phyloP scores from a whole-genome alignment of 2,888 invertebrate genomes.

The Caenorhabditis sulstoni region DNA sequence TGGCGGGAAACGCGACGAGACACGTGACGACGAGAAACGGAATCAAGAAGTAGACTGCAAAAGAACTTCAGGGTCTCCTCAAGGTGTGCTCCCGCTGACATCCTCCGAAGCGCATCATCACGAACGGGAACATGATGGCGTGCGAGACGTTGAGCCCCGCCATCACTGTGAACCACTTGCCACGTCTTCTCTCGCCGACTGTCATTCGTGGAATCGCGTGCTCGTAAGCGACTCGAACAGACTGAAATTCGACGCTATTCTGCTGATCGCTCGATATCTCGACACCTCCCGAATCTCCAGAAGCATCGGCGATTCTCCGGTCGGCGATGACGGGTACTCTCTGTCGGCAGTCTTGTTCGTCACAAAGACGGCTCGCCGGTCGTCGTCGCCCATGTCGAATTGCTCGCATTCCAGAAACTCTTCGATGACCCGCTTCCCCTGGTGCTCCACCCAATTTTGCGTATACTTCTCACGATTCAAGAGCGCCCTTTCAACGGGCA shows the following conservation, averaged over 20 bases:
- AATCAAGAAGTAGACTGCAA: constrained; percentile 23
- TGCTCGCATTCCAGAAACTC: constrained; percentile 26
- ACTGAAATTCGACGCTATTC: constrained; percentile 4
- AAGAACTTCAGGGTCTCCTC: not conserved
- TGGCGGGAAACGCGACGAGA: constrained; percentile 11
- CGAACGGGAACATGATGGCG: constrained; percentile 10
- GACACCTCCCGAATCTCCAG: not conserved
- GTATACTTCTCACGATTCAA: not conserved
- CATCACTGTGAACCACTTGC: constrained; percentile 17
- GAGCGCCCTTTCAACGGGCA: too few relatives aligned
- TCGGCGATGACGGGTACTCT: not conserved
- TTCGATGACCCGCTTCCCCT: not conserved
- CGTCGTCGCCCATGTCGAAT: constrained; percentile 1
- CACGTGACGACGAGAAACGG: constrained; percentile 12
- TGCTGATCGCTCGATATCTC: not conserved
- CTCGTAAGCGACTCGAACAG: constrained; percentile 9
- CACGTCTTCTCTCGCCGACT: constrained; percentile 1
- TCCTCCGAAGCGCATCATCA: constrained; percentile 38
- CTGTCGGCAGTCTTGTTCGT: not conserved
- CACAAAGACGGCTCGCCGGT: not conserved
- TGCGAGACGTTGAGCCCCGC: constrained; percentile 20
- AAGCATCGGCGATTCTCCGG: not conserved
- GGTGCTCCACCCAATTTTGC: constrained; percentile 9
- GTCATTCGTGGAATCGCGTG: constrained; percentile 13
- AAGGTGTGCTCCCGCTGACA: constrained; percentile 4